Conservation (phyloP, 2,888 invertebrate genomes). For the Archips crataeganus region DNA sequence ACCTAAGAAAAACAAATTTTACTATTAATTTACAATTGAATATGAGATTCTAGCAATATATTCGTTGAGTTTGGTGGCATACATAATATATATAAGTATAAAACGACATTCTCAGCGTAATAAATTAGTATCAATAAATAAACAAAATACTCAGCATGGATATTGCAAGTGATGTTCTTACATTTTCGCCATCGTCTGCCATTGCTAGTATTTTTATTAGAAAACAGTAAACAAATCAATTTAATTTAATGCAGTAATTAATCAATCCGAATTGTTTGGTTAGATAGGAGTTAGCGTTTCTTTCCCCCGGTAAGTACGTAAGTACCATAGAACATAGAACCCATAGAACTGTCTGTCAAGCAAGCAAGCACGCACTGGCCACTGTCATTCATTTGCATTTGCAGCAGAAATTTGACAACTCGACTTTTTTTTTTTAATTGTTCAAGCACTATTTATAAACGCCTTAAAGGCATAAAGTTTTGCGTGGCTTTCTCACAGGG, state of each 20-base stretch:
- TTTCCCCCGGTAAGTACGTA: background rate
- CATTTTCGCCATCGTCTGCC: slow-evolving; percentile 81
- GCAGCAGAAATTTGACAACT: no score
- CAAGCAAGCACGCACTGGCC: background rate
- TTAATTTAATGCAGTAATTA: background rate
- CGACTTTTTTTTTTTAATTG: background rate
- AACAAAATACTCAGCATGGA: background rate
- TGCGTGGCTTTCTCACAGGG: background rate
- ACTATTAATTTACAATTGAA: slow-evolving; percentile 46
- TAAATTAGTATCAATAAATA: no score
- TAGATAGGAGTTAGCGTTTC: background rate
- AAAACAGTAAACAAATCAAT: background rate
- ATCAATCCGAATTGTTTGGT: background rate
- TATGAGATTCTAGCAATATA: background rate
- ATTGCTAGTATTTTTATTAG: slow-evolving; percentile 49
- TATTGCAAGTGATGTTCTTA: slow-evolving; percentile 53
- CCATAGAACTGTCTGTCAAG: no score
- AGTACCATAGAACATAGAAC: background rate
- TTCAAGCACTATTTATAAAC: background rate
- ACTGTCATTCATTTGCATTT: no score
- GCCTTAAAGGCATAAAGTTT: background rate
- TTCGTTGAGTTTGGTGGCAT: background rate
- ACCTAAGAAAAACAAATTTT: slow-evolving; percentile 84
- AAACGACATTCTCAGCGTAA: background rate
- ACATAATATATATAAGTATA: background rate